phyloP scores from a whole-genome alignment of 2,797 vertebrate genomes.

The Cossypha heuglini region DNA sequence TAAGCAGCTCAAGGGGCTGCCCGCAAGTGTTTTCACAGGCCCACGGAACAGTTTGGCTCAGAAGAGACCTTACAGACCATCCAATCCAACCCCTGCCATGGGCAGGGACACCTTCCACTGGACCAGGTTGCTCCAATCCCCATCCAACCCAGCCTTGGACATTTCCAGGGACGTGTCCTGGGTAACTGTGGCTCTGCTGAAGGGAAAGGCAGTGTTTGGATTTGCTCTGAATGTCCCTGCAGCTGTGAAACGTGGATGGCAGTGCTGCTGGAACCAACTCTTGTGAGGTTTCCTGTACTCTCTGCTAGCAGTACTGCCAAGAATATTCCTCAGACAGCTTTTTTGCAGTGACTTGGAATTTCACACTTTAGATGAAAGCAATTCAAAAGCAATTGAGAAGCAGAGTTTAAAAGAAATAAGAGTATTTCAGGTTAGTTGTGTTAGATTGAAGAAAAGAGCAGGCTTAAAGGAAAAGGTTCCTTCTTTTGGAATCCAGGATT shows the following conservation, averaged over 20 bases:
- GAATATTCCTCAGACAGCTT: slow-evolving; percentile 27
- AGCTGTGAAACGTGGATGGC: slow-evolving; percentile 48
- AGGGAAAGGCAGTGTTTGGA: neutral
- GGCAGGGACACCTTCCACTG: neutral
- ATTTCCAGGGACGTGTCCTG: neutral
- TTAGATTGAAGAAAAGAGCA: neutral
- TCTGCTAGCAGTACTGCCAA: slow-evolving; percentile 18
- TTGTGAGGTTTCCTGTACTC: slow-evolving; percentile 50
- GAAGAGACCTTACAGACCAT: neutral
- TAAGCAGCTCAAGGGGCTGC: neutral
- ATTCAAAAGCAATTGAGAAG: neutral
- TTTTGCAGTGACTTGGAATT: slow-evolving; percentile 39
- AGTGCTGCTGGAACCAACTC: slow-evolving; percentile 27
- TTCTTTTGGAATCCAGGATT: neutral
- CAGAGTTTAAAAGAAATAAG: neutral
- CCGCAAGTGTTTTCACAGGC: neutral
- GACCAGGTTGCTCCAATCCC: neutral
- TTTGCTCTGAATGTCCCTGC: neutral
- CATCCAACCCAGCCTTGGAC: accelerated
- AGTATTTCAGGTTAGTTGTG: neutral
- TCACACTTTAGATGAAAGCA: slow-evolving; percentile 43
- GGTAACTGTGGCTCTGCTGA: neutral
- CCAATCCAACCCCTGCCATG: neutral
- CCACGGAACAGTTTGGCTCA: accelerated
- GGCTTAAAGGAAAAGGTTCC: neutral